Base-by-base conservation (phyloP, 2,797 vertebrate genomes). In the Lindbergichthys nudifrons region DNA sequence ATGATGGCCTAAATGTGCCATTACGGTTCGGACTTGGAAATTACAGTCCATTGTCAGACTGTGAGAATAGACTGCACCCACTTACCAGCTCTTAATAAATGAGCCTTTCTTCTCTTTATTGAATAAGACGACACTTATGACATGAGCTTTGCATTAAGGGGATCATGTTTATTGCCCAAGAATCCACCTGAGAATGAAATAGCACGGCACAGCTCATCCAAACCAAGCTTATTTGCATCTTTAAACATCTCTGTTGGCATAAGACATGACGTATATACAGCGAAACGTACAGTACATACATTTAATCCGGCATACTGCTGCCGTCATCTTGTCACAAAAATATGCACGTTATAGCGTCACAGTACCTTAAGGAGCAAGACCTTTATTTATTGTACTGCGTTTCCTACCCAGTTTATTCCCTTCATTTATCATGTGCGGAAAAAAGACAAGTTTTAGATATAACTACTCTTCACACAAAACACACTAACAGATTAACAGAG, bases 161-260 rank as follows among this genome's bases (percentile, higher is more conserved):
- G 96, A 97, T 95, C 94, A 94, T 97, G 95, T 98, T 98, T 98
- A 98, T 98, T 98, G 96, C 96, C 97, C 96, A 96, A 97, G 96
- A 96, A 94, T 97, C 96, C 96, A 97, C 97, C 97, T 97, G 97
- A 98, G 97, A 97, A 96, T 96, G 94, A 89, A 91, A 96, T 95
- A 97, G 94, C 96, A 90, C 87, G 94, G 96, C 95, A 97, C 96
- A 95, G 96, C 96, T 96, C 95, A 95, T 96, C 94, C 94, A 96
- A 96, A 87, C 89, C 79, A 90, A 88, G 81, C 96, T 95, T 95
- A 96, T 95, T 97, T 96, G 96, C 96, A 96, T 96, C 96, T 95
- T 96, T 95, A 95, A 96, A 96, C 96, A 88, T 95, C 95, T 96
- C 95, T 95, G 96, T 96, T 97, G 96, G 96, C 95, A 81, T 90